Conservation (phyloP, 2,797 vertebrate species). For the Vultur gryphus region DNA sequence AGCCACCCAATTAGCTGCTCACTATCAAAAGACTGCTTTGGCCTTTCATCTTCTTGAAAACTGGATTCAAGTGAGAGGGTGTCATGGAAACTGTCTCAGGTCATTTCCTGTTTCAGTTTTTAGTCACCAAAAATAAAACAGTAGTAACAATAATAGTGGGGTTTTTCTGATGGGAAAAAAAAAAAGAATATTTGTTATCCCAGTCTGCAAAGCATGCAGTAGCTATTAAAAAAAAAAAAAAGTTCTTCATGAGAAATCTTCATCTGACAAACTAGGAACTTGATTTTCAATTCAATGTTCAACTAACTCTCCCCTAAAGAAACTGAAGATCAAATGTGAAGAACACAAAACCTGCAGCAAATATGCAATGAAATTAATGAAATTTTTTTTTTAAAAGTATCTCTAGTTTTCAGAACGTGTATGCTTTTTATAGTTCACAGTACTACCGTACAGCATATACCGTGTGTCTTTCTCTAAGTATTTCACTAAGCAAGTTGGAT, state of each 20-base stretch:
- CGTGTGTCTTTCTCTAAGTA: neutral
- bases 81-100: constrained; percentile 87
- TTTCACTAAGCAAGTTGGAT: neutral
- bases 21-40: constrained; percentile 74
- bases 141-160: constrained; percentile 7
- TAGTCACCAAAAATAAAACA: constrained; percentile 63
- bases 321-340: neutral
- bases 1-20: constrained; percentile 85
- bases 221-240: neutral
- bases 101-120: constrained; percentile 85
- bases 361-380: neutral
- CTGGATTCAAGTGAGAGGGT: constrained; percentile 78
- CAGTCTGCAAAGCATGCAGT: constrained; percentile 8
- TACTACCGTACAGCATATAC: accelerated
- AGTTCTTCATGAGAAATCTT: neutral
- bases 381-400: too few species aligned
- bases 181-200: constrained; percentile 43
- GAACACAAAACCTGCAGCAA: neutral
- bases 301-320: neutral
- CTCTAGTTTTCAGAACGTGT: neutral
- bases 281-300: neutral
- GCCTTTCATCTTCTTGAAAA: constrained; percentile 87
- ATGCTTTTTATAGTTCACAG: neutral
- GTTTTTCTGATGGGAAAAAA: constrained; percentile 51
- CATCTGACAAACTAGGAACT: neutral